A percentile compares a stretch with the other conserved stretches of the same genome.
These are phyloP conservation scores for Meloidogyne exigua DNA, from an alignment of 1,140 invertebrate species.

Conservation along the genomic window DNA sequence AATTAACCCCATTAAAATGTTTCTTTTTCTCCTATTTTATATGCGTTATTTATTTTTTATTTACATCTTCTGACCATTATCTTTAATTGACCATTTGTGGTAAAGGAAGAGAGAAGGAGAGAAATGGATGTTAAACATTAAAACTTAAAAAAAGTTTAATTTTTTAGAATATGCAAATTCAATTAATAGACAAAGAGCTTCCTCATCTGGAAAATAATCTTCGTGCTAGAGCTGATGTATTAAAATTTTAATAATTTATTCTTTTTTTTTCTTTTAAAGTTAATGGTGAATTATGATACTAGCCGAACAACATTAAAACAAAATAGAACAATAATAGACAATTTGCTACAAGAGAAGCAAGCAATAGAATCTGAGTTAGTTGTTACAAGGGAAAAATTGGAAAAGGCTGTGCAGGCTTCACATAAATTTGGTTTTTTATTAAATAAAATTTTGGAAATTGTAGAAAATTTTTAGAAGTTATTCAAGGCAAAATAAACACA, in stretches of 20 bases:
- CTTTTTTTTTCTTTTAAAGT: constrained; percentile 9
- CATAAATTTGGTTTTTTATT: constrained; percentile 25
- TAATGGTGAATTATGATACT: constrained; percentile 25
- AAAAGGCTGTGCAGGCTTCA: constrained; percentile 26
- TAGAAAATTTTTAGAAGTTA: constrained; percentile 9
- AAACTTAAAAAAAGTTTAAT: background rate
- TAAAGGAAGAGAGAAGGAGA: too few species aligned
- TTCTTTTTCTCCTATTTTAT: too few species aligned
- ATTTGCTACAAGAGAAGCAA: constrained; percentile 13
- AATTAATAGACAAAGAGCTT: constrained; percentile 47
- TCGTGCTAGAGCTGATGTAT: constrained; percentile 19
- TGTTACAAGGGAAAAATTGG: constrained; percentile 15
- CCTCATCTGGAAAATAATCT: constrained; percentile 47
- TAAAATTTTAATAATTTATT: background rate
- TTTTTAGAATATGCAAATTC: constrained; percentile 47
- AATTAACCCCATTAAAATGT: too few species aligned
- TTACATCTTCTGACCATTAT: too few species aligned
- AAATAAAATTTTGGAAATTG: background rate
- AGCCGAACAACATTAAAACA: constrained; percentile 25
- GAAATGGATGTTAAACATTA: too few species aligned
- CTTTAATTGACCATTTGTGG: too few species aligned
- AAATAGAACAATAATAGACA: constrained; percentile 24
- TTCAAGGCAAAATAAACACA: constrained; percentile 25
- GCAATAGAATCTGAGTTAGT: constrained; percentile 21
- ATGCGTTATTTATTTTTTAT: too few species aligned